A percentile compares a stretch with the other conserved stretches of the same genome.
Evolutionary conservation across 2,888 invertebrate genomes (phyloP).

Genomic region (Melanostoma scalare): DNA sequence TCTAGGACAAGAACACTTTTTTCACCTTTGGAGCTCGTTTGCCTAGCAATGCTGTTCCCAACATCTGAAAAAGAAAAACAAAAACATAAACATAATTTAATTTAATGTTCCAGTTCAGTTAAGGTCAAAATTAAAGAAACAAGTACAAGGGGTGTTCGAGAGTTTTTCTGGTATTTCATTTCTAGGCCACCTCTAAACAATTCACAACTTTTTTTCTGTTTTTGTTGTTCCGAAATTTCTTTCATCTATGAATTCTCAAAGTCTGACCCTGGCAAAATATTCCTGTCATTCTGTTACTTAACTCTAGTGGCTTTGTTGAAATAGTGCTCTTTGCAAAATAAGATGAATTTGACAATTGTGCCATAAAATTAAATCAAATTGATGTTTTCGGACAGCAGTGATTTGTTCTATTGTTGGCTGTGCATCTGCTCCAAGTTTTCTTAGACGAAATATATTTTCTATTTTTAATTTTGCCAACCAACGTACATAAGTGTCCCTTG

Average conservation of each 20-base stretch:
- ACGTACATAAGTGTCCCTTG: neutral
- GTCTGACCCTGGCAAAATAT: neutral
- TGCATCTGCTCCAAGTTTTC: constrained; percentile 23
- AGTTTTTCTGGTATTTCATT: too few relatives aligned
- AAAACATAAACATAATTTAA: neutral
- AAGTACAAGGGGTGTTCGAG: too few relatives aligned
- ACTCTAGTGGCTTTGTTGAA: neutral
- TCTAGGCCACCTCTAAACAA: too few relatives aligned
- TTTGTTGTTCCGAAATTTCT: too few relatives aligned
- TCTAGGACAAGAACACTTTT: constrained; percentile 39
- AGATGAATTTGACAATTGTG: constrained; percentile 46
- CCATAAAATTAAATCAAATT: constrained; percentile 41
- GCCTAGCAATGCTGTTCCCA: constrained; percentile 81
- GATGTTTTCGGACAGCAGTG: constrained; percentile 33
- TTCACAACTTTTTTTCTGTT: too few relatives aligned
- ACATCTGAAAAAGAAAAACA: constrained; percentile 79
- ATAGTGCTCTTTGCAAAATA: constrained; percentile 32
- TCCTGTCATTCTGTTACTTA: constrained; percentile 32
- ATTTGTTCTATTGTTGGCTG: constrained; percentile 42
- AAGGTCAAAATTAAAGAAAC: too few relatives aligned
- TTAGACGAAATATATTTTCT: constrained; percentile 1
- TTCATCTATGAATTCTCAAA: too few relatives aligned
- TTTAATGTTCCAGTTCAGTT: neutral
- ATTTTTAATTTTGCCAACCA: neutral
- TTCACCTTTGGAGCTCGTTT: constrained; percentile 81